Base-by-base conservation (phyloP, 2,888 invertebrate species). In the Laothoe populi region DNA sequence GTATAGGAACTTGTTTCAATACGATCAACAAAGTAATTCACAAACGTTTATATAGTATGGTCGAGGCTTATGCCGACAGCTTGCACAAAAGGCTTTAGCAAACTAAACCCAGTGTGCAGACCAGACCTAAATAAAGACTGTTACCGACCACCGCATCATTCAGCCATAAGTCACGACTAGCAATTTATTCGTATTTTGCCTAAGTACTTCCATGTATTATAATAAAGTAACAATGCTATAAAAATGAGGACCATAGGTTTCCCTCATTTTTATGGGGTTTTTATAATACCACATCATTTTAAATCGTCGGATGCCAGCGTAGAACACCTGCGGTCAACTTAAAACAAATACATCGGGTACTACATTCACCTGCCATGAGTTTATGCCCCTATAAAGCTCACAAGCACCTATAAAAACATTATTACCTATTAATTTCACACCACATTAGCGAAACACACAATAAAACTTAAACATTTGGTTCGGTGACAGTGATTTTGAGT, bases 391-490 rank as follows among this genome's bases (percentile, higher is more conserved):
- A 92, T 92, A 91, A 92, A 92, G 81, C 81, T 79, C 81, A 84
- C 82, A 86, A 90, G 90, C 83, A 85, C 84, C 91, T 88, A 90
- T 92, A 92, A 92, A 92, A 83, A 86, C 84, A 90, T 92, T 92
- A 92, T 90, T 88, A 88, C 90, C 92, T 92, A 92, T 92, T 92
- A 92, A 92, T 92, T 92, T 92, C 90, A 92, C 92, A 92, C 90
- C 89, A 87, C 90, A 92, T 92, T 92, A 92, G 92, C 92, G 88
- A 90, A 90, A 90, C 92, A 90, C 80, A 90, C 88, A 90, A 92
- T 92, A 92, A 92, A 92, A 92, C 87, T 91, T 90, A 81, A 88
- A 89, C 88, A 84, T 88, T 89, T 84, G 77, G 82, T 82, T 80
- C 81, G 74, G 84, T 83, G 87, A 86, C 89, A 88, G 87, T 87